These are phyloP conservation scores for Hemibagrus guttatus DNA, from an alignment of 2,797 vertebrate genomes.

Conservation along the genomic window DNA sequence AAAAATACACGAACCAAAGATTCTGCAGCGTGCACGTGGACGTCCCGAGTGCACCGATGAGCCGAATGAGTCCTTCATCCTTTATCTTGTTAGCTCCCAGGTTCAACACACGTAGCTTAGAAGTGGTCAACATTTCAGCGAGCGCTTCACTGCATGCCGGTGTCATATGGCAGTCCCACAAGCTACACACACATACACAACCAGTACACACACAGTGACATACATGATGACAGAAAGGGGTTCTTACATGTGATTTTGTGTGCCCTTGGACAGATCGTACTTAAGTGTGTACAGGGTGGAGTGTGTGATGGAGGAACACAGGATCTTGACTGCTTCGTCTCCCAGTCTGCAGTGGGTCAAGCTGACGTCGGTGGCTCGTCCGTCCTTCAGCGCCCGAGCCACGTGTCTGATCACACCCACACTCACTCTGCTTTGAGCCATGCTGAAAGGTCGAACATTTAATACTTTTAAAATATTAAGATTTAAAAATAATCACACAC, in stretches of 20 bases:
- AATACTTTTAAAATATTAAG: background rate
- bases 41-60: constrained; percentile 75
- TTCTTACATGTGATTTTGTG: background rate
- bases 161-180: constrained; percentile 72
- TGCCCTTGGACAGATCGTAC: constrained; percentile 53
- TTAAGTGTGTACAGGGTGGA: constrained; percentile 61
- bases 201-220: background rate
- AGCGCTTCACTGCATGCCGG: constrained; percentile 74
- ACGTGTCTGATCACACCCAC: constrained; percentile 58
- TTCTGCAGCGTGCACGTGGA: constrained; percentile 72
- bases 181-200: constrained; percentile 59
- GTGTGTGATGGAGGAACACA: constrained; percentile 62
- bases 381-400: constrained; percentile 63
- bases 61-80: constrained; percentile 71
- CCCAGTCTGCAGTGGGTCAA: constrained; percentile 54
- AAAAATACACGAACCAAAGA: constrained; percentile 71
- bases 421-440: constrained; percentile 57
- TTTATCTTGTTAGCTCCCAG: constrained; percentile 73
- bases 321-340: constrained; percentile 58
- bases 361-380: constrained; percentile 59
- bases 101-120: constrained; percentile 73
- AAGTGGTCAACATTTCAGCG: constrained; percentile 64
- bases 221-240: background rate
- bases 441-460: constrained; percentile 52
- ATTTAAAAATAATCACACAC: no score